Base-by-base conservation (phyloP, 2,888 invertebrate species). In the Galerucella pusilla region DNA sequence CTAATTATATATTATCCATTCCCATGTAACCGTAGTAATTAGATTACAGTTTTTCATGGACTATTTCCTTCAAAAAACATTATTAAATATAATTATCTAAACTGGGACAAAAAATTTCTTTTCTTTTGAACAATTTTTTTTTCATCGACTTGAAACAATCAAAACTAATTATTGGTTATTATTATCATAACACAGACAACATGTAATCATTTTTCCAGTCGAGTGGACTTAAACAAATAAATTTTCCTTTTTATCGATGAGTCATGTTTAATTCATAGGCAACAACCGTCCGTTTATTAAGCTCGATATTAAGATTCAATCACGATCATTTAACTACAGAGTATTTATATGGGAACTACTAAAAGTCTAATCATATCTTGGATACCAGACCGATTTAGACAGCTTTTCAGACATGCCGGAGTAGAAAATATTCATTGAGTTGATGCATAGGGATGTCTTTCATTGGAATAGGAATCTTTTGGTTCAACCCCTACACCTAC, bases 121-220 rank as follows among this genome's bases (percentile, higher is more conserved):
- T 69, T 69, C 49, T 60, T 42, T 64, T 71, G 42, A 42, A 42
- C 52, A 52, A 52, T 71, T 54, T 64, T 52, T 63, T 42, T 64
- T 28, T 72, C 35, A 64, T 60, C 52, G 46, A 45, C 68, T 59
- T 60, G 54, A 71, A 75, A 71, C 65, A 59, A 25, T 73, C 45
- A 45, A 57, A 68, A 61, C 54, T 75, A 69, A 75, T 75, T 68
- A 75, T 72, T 49, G 35, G 68, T 69, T 65, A 72, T 75, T 68
- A 68, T 59, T 72, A 64, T 12, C 35, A 52, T 73, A 71, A 70
- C 70, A 70, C 52, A 71, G 73, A 63, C 71, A 68, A 71, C 61
- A 71, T 63, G 64, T 68, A 73, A 76, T 76, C 70, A 76, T 71
- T 73, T 76, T 71, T 76, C 70, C 70, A 68, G 68, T 59, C 73